Evolutionary conservation across 2,888 invertebrate species (phyloP).

Genomic region (Cantharis flavilabris): DNA sequence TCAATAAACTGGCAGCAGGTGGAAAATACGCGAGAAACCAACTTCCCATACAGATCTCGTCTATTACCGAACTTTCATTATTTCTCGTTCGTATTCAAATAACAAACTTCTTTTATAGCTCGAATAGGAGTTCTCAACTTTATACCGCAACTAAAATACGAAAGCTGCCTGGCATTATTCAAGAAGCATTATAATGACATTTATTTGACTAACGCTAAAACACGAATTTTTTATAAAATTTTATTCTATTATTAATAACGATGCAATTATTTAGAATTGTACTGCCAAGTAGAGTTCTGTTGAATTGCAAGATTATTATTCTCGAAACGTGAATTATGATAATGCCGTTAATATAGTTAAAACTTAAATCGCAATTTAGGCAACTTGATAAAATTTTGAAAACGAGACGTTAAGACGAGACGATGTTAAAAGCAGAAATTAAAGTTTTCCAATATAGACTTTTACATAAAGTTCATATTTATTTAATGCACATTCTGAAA

Average conservation of each 20-base stretch:
- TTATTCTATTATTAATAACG: neutral
- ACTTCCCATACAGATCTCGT: constrained; percentile 48
- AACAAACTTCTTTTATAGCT: constrained; percentile 50
- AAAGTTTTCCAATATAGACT: constrained; percentile 6
- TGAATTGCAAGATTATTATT: neutral
- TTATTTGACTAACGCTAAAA: constrained; percentile 33
- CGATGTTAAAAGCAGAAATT: constrained; percentile 5
- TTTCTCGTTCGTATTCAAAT: constrained; percentile 52
- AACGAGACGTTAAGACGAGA: neutral
- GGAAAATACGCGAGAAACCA: constrained; percentile 47
- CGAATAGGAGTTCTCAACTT: constrained; percentile 44
- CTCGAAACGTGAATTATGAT: neutral
- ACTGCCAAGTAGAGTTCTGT: neutral
- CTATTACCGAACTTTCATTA: constrained; percentile 51
- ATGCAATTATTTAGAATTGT: neutral
- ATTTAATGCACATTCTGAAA: constrained; percentile 31
- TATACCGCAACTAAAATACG: constrained; percentile 42
- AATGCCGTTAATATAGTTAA: neutral
- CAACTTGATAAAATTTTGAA: neutral
- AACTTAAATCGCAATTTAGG: neutral
- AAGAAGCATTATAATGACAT: constrained; percentile 38
- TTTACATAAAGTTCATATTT: constrained; percentile 29
- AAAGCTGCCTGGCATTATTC: constrained; percentile 41
- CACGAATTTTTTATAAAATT: constrained; percentile 10
- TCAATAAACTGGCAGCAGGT: constrained; percentile 48